These are phyloP conservation scores for Triplophysa bombifrons DNA, from an alignment of 2,797 vertebrate species.

Conservation along the genomic window DNA sequence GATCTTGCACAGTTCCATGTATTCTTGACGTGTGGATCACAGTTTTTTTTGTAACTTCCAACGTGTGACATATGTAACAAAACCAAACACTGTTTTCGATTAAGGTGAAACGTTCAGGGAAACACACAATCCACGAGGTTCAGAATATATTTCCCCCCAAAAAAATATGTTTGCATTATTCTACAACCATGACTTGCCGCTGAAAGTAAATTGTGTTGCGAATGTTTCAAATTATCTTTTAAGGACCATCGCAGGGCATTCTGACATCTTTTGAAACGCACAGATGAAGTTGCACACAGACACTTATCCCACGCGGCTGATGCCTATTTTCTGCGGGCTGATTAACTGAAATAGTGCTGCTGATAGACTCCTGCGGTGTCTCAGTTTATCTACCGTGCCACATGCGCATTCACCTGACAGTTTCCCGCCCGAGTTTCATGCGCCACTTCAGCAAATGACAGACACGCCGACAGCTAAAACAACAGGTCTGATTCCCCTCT, in stretches of 20 bases:
- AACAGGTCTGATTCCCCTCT: conserved; percentile 54
- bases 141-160: too few relatives aligned
- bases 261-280: conserved; percentile 16
- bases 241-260: not conserved
- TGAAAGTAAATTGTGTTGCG: not conserved
- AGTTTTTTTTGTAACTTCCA: too few relatives aligned
- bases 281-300: conserved; percentile 4
- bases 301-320: conserved; percentile 53
- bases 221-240: not conserved
- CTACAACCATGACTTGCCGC: not conserved
- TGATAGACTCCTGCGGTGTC: conserved; percentile 61
- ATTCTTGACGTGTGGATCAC: too few relatives aligned
- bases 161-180: not conserved
- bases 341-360: conserved; percentile 58
- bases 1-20: too few relatives aligned
- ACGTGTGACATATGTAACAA: too few relatives aligned
- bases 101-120: too few relatives aligned
- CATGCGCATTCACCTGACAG: conserved; percentile 26
- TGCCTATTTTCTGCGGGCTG: conserved; percentile 62
- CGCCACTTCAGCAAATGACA: conserved; percentile 44
- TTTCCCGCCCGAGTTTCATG: conserved; percentile 35
- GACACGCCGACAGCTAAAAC: conserved; percentile 40
- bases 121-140: too few relatives aligned
- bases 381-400: conserved; percentile 10
- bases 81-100: too few relatives aligned